Evolutionary conservation across 2,888 invertebrate species (phyloP), one percentile per base, ranked within the genome.

Genomic region (Hyposoter dolosus): DNA sequence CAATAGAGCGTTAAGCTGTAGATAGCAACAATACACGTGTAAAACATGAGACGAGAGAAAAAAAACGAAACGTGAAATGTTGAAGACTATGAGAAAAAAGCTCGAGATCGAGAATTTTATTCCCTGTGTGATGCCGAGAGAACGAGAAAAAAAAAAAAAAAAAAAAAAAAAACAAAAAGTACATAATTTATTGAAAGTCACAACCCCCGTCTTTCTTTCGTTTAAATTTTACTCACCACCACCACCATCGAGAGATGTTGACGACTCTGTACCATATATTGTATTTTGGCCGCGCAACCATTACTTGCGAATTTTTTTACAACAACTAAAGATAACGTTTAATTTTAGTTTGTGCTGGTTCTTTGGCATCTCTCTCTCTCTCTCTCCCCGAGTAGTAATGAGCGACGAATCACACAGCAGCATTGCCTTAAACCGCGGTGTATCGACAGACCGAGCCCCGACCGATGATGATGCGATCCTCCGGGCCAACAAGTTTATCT

Each of bases 381-480:
- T 28, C 28, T 28, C 28, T 3, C 28, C 3, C 28, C 28, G 28
- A 28, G 28, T 3, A 28, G 28, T 3, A 28, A 28, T 1, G 28
- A 28, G 28, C 28, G 28, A 28, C 87, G 82, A 92, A 90, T 93
- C 92, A 92, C 93, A n/a, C n/a, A n/a, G n/a, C n/a, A 92, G 89
- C 90, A 93, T 92, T 93, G 92, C 92, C 93, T 93, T 93, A 93
- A 92, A 28, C 28, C 28, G 28, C 28, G 28, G 28, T 28, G 28
- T 28, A 28, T 28, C 28, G 28, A 28, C 28, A 28, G 28, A 28
- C 28, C n/a, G n/a, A 28, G 1, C 28, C 28, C 28, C 28, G 28
- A 28, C 28, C 3, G 28, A 28, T 28, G 28, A 28, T 28, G 28
- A n/a, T n/a, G n/a, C n/a, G n/a, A n/a, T n/a, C n/a, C n/a, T n/a